A percentile compares a stretch with the other conserved stretches of the same genome.
Evolutionary conservation across 2,888 invertebrate species (phyloP).

Genomic region (Orthosia cruda): DNA sequence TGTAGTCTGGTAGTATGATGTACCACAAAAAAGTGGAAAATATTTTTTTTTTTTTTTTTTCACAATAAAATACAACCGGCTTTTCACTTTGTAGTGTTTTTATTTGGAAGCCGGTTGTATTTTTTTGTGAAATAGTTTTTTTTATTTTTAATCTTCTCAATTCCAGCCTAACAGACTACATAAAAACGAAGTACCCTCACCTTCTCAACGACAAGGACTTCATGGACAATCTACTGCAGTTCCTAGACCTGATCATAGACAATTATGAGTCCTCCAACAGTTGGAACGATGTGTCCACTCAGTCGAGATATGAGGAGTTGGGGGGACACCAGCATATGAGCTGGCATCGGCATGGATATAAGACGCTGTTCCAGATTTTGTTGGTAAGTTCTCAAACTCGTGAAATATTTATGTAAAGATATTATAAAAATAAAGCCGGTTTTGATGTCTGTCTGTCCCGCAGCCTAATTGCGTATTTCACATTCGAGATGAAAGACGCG

Average conservation of each 20-base stretch:
- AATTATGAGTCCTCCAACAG: constrained; percentile 78
- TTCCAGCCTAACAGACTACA: constrained; percentile 75
- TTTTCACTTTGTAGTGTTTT: too few relatives aligned
- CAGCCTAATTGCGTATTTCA: too few relatives aligned
- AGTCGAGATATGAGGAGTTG: constrained; percentile 72
- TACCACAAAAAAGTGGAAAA: too few relatives aligned
- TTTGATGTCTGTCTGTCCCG: too few relatives aligned
- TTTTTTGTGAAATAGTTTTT: too few relatives aligned
- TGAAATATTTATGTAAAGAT: too few relatives aligned
- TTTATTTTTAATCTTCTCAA: not conserved
- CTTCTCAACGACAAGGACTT: constrained; percentile 74
- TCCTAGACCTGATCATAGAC: constrained; percentile 74
- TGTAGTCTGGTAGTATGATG: too few relatives aligned
- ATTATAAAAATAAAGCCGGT: too few relatives aligned
- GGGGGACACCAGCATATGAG: constrained; percentile 78
- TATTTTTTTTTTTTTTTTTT: too few relatives aligned
- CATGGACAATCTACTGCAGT: constrained; percentile 72
- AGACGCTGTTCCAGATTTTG: constrained; percentile 79
- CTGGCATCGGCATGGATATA: constrained; percentile 80
- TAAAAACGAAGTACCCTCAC: constrained; percentile 69
- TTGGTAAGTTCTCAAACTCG: constrained; percentile 57
- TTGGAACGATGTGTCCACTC: constrained; percentile 80
- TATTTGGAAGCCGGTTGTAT: too few relatives aligned
- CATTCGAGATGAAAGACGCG: too few relatives aligned
- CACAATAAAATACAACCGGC: too few relatives aligned